These are phyloP conservation scores for Phataginus tricuspis DNA, from an alignment of 2,797 vertebrate species.

Conservation along the genomic window DNA sequence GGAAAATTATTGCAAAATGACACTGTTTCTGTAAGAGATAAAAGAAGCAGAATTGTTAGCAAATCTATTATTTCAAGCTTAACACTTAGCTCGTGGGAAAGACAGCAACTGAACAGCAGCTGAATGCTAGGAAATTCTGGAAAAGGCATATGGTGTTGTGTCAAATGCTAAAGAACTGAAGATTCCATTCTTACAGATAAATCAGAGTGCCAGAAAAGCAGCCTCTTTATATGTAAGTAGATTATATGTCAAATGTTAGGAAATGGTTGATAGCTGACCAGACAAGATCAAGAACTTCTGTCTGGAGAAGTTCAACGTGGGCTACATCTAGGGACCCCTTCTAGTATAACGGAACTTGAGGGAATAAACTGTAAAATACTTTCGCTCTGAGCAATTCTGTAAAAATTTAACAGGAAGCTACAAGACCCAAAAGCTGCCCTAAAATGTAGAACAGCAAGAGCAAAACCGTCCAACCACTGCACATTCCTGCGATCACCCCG, in stretches of 20 bases:
- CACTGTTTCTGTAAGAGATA: conserved; percentile 58
- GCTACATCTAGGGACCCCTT: not conserved
- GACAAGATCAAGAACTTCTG: not conserved
- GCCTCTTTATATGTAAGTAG: conserved; percentile 59
- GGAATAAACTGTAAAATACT: not conserved
- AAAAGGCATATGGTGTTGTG: conserved; percentile 80
- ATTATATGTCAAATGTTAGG: conserved; percentile 53
- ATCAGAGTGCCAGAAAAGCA: conserved; percentile 53
- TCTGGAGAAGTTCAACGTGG: not conserved
- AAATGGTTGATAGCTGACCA: not conserved
- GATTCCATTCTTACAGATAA: conserved; percentile 77
- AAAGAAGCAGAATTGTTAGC: conserved; percentile 72
- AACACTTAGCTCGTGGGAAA: conserved; percentile 75
- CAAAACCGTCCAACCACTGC: not conserved
- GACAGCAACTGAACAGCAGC: conserved; percentile 78
- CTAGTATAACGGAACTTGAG: not conserved
- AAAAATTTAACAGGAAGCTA: not conserved
- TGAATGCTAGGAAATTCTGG: conserved; percentile 78
- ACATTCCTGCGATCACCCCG: not conserved
- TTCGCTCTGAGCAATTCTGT: not conserved
- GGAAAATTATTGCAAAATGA: conserved; percentile 61
- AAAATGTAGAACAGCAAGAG: not conserved
- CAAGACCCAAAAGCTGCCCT: not conserved
- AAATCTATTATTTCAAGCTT: conserved; percentile 77
- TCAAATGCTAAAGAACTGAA: conserved; percentile 79